Evolutionary conservation across 2,113 vertebrate genomes (phyloP).

Genomic region (Grallaria varia): DNA sequence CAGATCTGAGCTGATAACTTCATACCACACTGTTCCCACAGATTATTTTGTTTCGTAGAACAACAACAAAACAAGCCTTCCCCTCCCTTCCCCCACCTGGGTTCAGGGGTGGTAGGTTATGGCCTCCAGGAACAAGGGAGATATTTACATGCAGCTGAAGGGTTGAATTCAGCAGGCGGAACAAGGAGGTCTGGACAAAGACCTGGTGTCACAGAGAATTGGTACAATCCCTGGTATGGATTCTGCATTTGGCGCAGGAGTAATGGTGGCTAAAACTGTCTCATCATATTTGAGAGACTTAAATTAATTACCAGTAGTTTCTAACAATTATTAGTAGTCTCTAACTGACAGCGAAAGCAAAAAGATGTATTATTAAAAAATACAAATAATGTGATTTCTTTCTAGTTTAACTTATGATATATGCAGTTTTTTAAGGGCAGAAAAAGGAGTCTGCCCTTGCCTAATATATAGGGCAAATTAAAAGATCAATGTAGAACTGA

Average conservation of each 20-base stretch:
- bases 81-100: neutral
- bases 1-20: conserved; percentile 30
- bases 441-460: neutral
- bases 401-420: neutral
- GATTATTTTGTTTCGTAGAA: conserved; percentile 23
- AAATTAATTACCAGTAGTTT: neutral
- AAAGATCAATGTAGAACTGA: neutral
- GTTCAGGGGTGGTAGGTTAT: neutral
- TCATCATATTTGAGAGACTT: neutral
- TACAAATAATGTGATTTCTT: neutral
- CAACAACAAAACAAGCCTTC: neutral
- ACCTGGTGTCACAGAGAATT: neutral
- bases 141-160: neutral
- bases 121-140: neutral
- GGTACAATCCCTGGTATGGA: neutral
- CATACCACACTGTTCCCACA: conserved; percentile 42
- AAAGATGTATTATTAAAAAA: neutral
- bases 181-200: neutral
- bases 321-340: neutral
- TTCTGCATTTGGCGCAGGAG: neutral
- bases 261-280: neutral
- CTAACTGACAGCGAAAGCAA: neutral
- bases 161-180: neutral
- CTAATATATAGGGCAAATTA: neutral
- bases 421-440: neutral